Evolutionary conservation across 2,888 invertebrate genomes (phyloP), one percentile per base, ranked within the genome.

Genomic region (Lycia hirtaria): DNA sequence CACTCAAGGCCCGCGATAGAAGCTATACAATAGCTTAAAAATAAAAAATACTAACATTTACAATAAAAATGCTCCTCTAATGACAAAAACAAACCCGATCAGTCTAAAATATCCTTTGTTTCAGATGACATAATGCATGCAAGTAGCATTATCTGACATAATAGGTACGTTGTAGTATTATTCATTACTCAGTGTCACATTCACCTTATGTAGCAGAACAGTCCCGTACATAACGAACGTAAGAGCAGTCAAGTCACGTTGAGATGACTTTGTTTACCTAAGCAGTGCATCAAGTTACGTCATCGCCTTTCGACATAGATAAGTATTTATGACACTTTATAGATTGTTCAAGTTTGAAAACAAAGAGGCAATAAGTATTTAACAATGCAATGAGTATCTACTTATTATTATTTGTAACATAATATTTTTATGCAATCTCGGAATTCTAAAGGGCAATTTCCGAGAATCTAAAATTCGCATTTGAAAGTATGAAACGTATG

Each of bases 231-330:
- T 47, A 38, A 12, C 24, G 7, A 24, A 17, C 9, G 12, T n/a
- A 10, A 4, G 17, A 19, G 14, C 32, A 48, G 12, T 49, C 60
- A 9, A 14, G 35, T 60, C 60, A 53, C 53, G 56, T 28, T 33
- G 33, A 26, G 40, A 35, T 28, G 26, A 40, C 28, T 64, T n/a
- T 59, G 62, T 73, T 69, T 70, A 65, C 55, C 56, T 64, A 57
- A 62, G 51, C 58, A 63, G 54, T 64, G 59, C 64, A 64, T 60
- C 64, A 44, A 15, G 15, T 73, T 69, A 60, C 65, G 60, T 66
- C 68, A 74, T 26, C 55, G 14, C 59, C 55, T 71, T 68, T 74
- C 69, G 28, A 9, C n/a, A 19, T 38, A 38, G 15, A 33, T 41
- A 3, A 19, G 9, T 33, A 28, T 51, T 20, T 28, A 44, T 17